phyloP scores from a whole-genome alignment of 2,113 vertebrate species.

The Spheniscus mendiculus region DNA sequence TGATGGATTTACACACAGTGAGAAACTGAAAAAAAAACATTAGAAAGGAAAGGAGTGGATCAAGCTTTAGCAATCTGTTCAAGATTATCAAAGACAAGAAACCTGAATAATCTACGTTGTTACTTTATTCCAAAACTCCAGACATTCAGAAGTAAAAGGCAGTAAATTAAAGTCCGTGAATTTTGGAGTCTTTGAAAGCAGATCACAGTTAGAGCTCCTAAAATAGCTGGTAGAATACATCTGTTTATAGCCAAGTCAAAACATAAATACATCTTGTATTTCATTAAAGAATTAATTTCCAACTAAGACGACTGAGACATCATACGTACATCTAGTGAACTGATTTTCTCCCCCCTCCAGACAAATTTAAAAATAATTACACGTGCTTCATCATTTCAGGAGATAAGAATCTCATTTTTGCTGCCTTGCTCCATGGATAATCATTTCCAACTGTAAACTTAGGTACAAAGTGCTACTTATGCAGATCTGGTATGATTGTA shows the following conservation, averaged over 20 bases:
- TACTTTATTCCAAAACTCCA: neutral
- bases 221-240: neutral
- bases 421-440: neutral
- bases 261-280: neutral
- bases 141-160: neutral
- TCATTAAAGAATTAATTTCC: neutral
- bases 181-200: neutral
- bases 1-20: neutral
- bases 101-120: neutral
- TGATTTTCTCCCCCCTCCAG: neutral
- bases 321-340: neutral
- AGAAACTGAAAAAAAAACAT: neutral
- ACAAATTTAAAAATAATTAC: neutral
- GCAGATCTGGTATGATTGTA: fast-evolving
- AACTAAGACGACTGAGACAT: neutral
- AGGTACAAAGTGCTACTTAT: neutral
- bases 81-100: neutral
- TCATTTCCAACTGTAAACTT: neutral
- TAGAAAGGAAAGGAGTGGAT: neutral
- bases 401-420: neutral
- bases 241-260: neutral
- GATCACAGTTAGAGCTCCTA: neutral
- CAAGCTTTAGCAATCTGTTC: neutral
- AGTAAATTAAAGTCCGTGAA: neutral
- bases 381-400: neutral